These are phyloP conservation scores for Gryllus bimaculatus DNA, from an alignment of 1,140 invertebrate species.

Conservation along the genomic window DNA sequence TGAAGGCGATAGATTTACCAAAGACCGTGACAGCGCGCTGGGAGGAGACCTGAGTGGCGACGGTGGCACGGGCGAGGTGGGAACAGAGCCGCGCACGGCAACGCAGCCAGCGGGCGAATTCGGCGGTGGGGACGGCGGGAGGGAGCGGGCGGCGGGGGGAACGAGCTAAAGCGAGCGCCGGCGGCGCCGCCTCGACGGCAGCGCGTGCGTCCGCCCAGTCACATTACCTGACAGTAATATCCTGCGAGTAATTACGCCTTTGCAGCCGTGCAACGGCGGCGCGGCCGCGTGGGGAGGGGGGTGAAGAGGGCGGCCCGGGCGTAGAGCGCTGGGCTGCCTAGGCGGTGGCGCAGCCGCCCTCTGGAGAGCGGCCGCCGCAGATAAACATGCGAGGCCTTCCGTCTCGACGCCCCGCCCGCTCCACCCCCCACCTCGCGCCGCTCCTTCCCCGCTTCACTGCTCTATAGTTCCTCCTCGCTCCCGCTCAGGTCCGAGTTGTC, in stretches of 20 bases:
- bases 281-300: not conserved
- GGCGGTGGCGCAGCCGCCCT: not conserved
- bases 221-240: constrained; percentile 5
- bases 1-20: too few relatives aligned
- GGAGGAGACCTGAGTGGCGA: too few relatives aligned
- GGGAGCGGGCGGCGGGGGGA: not conserved
- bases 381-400: not conserved
- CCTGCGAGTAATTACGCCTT: not conserved
- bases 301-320: not conserved
- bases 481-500: too few relatives aligned
- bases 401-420: not conserved
- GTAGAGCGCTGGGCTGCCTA: not conserved
- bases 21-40: too few relatives aligned
- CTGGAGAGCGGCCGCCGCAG: not conserved
- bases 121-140: too few relatives aligned
- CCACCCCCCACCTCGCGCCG: too few relatives aligned
- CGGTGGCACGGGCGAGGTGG: too few relatives aligned
- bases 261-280: not conserved
- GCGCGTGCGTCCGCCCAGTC: not conserved
- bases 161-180: too few relatives aligned
- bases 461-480: too few relatives aligned
- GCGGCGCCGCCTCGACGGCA: not conserved
- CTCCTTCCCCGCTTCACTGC: too few relatives aligned
- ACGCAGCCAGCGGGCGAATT: not conserved
- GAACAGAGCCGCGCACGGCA: not conserved